These are phyloP conservation scores for Calyptommatus sinebrachiatus DNA, from an alignment of 2,113 vertebrate species.

Conservation along the genomic window DNA sequence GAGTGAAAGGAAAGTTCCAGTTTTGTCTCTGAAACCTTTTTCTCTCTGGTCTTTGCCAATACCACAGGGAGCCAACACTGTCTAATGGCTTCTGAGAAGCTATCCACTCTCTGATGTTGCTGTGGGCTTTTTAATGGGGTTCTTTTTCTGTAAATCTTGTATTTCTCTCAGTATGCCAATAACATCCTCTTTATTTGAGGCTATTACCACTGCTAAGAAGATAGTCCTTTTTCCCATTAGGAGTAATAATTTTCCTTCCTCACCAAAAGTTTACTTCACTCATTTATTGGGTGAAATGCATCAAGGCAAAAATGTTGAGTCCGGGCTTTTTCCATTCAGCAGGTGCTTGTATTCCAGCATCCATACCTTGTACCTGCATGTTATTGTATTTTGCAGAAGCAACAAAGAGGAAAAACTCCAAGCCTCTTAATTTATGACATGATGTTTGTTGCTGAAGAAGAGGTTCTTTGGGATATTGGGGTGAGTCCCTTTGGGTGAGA, in stretches of 20 bases:
- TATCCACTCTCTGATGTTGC: no score
- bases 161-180: neutral
- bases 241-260: neutral
- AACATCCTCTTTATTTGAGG: neutral
- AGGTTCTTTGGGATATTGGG: no score
- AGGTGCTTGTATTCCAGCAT: neutral
- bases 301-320: neutral
- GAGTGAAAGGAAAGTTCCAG: neutral
- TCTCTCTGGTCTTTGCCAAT: neutral
- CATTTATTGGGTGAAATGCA: no score
- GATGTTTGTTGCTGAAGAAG: no score
- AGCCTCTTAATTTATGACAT: no score
- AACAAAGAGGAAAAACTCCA: no score
- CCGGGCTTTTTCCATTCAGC: neutral
- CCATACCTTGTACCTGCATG: neutral
- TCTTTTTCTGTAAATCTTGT: neutral
- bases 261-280: neutral
- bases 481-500: no score
- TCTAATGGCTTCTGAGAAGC: neutral
- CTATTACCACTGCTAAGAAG: neutral
- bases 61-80: neutral
- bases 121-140: neutral
- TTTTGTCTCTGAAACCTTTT: neutral
- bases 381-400: neutral
- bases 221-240: neutral